A percentile compares a stretch with the other conserved stretches of the same genome.
Conservation (phyloP, 2,797 vertebrate species). For the Clarias laeviceps region DNA sequence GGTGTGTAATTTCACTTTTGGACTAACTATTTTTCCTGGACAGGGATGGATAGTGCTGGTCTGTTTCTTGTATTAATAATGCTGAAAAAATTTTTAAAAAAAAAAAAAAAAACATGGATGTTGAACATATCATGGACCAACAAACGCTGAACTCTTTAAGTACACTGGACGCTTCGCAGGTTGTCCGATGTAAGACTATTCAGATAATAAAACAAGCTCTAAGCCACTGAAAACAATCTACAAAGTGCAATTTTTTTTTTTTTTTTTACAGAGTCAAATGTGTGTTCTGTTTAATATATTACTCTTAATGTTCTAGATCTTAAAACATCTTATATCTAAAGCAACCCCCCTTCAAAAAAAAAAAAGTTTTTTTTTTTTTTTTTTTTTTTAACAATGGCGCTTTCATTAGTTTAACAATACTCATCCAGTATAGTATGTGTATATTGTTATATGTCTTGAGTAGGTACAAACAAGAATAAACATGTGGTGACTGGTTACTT, state of each 20-base stretch:
- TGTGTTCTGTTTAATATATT: slow-evolving; percentile 52
- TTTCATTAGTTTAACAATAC: slow-evolving; percentile 49
- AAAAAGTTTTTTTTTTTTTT: too few species aligned
- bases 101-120: not conserved
- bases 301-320: slow-evolving; percentile 50
- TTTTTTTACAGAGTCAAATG: slow-evolving; percentile 42
- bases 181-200: slow-evolving; percentile 30
- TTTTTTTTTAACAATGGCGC: slow-evolving; percentile 43
- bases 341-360: not conserved
- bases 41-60: slow-evolving; percentile 61
- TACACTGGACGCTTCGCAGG: not conserved
- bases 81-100: not conserved
- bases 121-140: slow-evolving; percentile 29
- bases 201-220: slow-evolving; percentile 38
- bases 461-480: slow-evolving; percentile 55
- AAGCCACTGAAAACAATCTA: slow-evolving; percentile 42
- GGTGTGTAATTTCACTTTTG: slow-evolving; percentile 11
- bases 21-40: slow-evolving; percentile 63
- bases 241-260: slow-evolving; percentile 45
- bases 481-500: slow-evolving; percentile 50
- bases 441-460: slow-evolving; percentile 46
- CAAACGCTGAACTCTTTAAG: slow-evolving; percentile 9
- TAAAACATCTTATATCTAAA: slow-evolving; percentile 50
- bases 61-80: slow-evolving; percentile 14
- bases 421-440: slow-evolving; percentile 49